Conservation (phyloP, 2,797 vertebrate genomes). For the Thalassophryne amazonica region DNA sequence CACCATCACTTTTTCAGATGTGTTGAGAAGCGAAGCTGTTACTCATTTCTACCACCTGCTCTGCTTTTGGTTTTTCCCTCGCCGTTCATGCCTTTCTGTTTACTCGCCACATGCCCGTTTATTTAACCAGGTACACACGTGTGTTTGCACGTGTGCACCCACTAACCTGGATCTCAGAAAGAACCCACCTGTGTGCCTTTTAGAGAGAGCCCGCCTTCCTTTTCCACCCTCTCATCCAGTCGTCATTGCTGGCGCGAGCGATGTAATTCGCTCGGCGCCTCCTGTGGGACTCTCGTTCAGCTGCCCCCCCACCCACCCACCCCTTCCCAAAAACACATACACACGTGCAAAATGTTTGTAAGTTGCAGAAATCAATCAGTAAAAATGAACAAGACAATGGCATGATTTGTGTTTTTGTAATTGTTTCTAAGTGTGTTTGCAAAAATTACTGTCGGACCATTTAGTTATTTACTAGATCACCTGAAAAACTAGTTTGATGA, state of each 20-base stretch:
- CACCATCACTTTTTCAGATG: background rate
- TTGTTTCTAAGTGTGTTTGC: background rate
- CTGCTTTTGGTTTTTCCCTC: constrained; percentile 61
- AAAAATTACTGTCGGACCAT: no score
- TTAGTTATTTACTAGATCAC: no score
- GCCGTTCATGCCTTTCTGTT: background rate
- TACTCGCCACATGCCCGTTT: constrained; percentile 70
- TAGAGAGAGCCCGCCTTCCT: constrained; percentile 57
- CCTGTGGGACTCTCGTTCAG: constrained; percentile 61
- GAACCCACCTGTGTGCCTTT: constrained; percentile 94
- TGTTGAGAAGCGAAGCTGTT: background rate
- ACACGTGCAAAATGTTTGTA: constrained; percentile 76
- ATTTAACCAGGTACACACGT: constrained; percentile 61
- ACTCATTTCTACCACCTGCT: background rate
- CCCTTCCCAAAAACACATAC: constrained; percentile 6
- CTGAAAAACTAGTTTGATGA: no score
- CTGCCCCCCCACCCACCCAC: background rate
- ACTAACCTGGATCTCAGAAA: constrained; percentile 79
- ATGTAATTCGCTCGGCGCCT: constrained; percentile 68
- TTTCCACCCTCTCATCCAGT: constrained; percentile 29
- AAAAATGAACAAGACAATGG: constrained; percentile 68
- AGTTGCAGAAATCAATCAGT: constrained; percentile 90
- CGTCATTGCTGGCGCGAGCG: constrained; percentile 35
- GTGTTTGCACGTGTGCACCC: constrained; percentile 55
- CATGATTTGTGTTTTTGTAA: constrained; percentile 29